Percentiles rank a stretch among this genome's conserved stretches.
phyloP scores from a whole-genome alignment of 2,797 vertebrate genomes.

The Gobionotothen gibberifrons region DNA sequence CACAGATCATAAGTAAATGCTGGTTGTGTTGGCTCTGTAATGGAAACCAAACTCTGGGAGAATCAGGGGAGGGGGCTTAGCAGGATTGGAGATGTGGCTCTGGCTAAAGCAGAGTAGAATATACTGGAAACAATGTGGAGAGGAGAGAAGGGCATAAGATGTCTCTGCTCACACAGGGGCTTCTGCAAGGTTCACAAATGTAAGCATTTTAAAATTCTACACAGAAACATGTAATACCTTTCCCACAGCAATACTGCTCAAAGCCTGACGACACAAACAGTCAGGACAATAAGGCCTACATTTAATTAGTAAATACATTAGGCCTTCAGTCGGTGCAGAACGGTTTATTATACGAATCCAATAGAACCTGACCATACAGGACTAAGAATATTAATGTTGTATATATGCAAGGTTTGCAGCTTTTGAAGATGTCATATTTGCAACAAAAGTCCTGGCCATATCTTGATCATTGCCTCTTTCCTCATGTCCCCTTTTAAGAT shows the following conservation, averaged over 20 bases:
- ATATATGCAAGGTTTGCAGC: no score
- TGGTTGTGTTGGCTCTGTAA: conserved; percentile 54
- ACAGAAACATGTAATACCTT: neutral
- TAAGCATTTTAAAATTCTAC: neutral
- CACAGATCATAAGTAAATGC: conserved; percentile 58
- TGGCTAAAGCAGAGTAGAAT: conserved; percentile 13
- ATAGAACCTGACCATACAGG: no score
- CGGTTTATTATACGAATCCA: no score
- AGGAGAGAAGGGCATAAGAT: neutral
- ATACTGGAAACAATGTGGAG: neutral
- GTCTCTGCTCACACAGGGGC: neutral
- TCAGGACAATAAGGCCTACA: neutral
- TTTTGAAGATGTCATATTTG: no score
- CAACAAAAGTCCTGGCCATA: no score
- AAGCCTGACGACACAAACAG: neutral
- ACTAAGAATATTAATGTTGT: no score
- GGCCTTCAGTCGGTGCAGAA: no score
- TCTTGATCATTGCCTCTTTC: no score
- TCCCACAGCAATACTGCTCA: neutral
- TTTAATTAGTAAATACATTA: neutral
- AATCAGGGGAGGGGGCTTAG: neutral
- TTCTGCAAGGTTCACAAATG: conserved; percentile 1
- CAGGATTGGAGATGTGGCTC: conserved; percentile 21
- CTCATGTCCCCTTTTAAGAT: no score
- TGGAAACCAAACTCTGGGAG: conserved; percentile 51